Conservation (phyloP, 2,113 vertebrate species). For the Paedocypris sp. region DNA sequence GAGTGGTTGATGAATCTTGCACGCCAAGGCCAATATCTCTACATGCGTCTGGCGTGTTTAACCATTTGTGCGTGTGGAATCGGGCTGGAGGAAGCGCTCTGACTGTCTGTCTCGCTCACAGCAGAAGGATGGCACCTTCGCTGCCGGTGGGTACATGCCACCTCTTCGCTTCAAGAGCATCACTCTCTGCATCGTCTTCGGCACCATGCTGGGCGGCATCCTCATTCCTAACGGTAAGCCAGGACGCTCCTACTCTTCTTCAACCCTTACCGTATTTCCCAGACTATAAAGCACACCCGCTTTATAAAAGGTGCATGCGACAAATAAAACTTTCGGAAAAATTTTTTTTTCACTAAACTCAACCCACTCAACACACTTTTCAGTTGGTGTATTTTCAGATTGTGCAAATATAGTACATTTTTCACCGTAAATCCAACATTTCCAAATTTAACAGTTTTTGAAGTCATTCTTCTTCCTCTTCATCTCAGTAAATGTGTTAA, state of each 20-base stretch:
- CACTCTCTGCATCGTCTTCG: constrained; percentile 85
- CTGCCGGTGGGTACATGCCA: constrained; percentile 93
- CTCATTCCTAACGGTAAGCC: constrained; percentile 88
- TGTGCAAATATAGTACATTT: too few relatives aligned
- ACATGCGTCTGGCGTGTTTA: constrained; percentile 11
- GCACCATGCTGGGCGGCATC: constrained; percentile 93
- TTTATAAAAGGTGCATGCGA: too few relatives aligned
- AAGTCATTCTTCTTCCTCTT: too few relatives aligned
- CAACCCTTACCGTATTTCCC: too few relatives aligned
- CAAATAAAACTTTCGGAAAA: too few relatives aligned
- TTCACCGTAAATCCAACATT: too few relatives aligned
- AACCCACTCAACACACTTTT: too few relatives aligned
- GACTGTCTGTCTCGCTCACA: constrained; percentile 37
- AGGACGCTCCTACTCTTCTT: neutral
- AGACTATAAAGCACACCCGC: too few relatives aligned
- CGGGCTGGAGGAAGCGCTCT: neutral
- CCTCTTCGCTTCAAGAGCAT: constrained; percentile 91
- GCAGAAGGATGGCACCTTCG: constrained; percentile 95
- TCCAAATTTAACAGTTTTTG: too few relatives aligned
- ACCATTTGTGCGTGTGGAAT: neutral
- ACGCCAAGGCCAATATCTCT: neutral
- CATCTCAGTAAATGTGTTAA: too few relatives aligned
- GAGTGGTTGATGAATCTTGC: constrained; percentile 6
- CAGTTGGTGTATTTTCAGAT: too few relatives aligned
- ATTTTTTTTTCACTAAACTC: too few relatives aligned